Evolutionary conservation across 35 echinoderm and acorn worm genomes (phyloP), one percentile per base, ranked within the genome.

Genomic region (Heliocidaris tuberculata): DNA sequence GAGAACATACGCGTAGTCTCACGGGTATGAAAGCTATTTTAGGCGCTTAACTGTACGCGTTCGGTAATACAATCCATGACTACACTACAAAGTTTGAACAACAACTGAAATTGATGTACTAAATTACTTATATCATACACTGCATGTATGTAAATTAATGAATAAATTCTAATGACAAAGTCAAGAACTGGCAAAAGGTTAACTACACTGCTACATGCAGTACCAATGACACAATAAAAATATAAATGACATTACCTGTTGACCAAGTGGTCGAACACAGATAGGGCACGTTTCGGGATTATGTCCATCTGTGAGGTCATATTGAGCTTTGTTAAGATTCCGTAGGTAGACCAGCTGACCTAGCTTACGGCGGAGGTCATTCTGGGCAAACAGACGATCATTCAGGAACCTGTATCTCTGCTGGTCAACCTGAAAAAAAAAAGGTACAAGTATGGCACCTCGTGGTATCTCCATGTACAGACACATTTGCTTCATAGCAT

Each of bases 231-330:
- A 42, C 35, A 42, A 42, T 42, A 42, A 1, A 3, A 42, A 42
- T 42, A 3, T n/a, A 27, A 71, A 71, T 71, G 19, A 71, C 27
- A 78, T 19, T 78, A 78, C 97, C 95, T 97, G 95, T 60, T 21
- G 24, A 32, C 97, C 97, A 24, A 98, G 95, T 30, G 94, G 94
- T 71, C 86, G 94, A 21, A 94, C 96, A 94, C 98, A 99, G 94
- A 99, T 96, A 19, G 98, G 98, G 90, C 98, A 99, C 24, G 94
- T 96, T 48, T 99, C 98, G 2, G 98, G 98, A 61, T 99, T 99
- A 21, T 32, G 85, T 5, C 97, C 98, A 11, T 92, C 98, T 65
- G 94, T 91, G 8, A 94, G 54, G 93, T 88, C 90, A 92, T 95
- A 93, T 78, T 97, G 95, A 65, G 96, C 93, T 31, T 95, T 97